These are phyloP conservation scores for Equus quagga DNA, from an alignment of 2,113 vertebrate genomes.

Conservation along the genomic window DNA sequence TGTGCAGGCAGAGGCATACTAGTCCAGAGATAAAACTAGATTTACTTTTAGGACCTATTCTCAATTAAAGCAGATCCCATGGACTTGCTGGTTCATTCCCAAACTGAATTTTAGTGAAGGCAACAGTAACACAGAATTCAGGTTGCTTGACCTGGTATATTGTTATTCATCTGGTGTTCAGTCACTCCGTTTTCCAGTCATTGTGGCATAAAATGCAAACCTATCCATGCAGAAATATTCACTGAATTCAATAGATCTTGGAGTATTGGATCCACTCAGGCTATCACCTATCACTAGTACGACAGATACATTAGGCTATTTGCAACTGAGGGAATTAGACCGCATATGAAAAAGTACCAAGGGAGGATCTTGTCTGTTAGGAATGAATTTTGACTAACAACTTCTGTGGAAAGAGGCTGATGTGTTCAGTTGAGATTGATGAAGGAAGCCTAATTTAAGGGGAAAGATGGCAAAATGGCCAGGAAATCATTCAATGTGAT, in stretches of 20 bases:
- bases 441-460: neutral
- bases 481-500: accelerated
- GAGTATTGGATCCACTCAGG: neutral
- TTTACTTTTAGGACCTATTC: neutral
- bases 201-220: neutral
- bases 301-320: neutral
- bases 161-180: neutral
- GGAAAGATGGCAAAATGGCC: neutral
- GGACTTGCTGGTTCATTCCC: neutral
- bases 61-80: neutral
- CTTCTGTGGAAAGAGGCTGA: neutral
- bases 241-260: neutral
- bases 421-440: neutral
- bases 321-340: neutral
- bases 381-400: neutral
- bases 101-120: neutral
- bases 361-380: neutral
- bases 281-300: neutral
- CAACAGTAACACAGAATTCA: neutral
- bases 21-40: neutral
- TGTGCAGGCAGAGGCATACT: accelerated
- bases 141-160: neutral
- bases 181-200: neutral
- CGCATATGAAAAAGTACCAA: neutral
- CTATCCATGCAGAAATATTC: neutral